Conservation (phyloP, 2,797 vertebrate species). For the Coregonus ussuriensis region DNA sequence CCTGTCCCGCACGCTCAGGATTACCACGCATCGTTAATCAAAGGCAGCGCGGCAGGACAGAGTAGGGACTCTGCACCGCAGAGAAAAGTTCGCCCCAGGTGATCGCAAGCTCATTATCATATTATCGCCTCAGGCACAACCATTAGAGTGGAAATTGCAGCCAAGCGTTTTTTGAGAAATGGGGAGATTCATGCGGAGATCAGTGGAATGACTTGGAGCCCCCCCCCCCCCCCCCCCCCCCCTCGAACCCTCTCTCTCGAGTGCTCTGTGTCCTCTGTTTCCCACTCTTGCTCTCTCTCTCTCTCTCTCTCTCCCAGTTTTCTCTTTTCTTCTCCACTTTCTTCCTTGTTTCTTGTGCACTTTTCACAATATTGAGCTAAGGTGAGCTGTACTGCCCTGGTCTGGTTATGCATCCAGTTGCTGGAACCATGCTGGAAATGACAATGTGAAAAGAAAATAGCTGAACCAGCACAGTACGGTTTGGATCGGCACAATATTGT, state of each 20-base stretch:
- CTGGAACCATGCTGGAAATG: neutral
- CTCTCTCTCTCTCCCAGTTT: neutral
- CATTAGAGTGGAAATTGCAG: conserved; percentile 60
- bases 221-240: neutral
- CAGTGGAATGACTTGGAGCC: conserved; percentile 43
- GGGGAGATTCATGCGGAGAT: conserved; percentile 43
- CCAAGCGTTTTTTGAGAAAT: conserved; percentile 31
- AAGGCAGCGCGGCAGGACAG: conserved; percentile 46
- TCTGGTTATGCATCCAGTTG: neutral
- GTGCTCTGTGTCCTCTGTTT: conserved; percentile 16
- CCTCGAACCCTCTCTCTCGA: conserved; percentile 23
- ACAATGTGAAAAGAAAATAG: neutral
- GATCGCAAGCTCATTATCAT: conserved; percentile 55
- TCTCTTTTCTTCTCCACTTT: conserved; percentile 1
- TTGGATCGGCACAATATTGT: neutral
- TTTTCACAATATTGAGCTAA: neutral
- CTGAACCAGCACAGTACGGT: neutral
- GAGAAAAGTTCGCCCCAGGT: conserved; percentile 47
- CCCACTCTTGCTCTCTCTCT: neutral
- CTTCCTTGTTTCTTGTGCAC: neutral
- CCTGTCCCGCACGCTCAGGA: conserved; percentile 41
- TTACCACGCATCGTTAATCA: conserved; percentile 52
- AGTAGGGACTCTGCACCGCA: conserved; percentile 26
- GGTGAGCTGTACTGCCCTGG: neutral
- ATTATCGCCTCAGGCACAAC: conserved; percentile 62